These are phyloP conservation scores for Lobophora halterata DNA, from an alignment of 2,888 invertebrate species.

Conservation along the genomic window DNA sequence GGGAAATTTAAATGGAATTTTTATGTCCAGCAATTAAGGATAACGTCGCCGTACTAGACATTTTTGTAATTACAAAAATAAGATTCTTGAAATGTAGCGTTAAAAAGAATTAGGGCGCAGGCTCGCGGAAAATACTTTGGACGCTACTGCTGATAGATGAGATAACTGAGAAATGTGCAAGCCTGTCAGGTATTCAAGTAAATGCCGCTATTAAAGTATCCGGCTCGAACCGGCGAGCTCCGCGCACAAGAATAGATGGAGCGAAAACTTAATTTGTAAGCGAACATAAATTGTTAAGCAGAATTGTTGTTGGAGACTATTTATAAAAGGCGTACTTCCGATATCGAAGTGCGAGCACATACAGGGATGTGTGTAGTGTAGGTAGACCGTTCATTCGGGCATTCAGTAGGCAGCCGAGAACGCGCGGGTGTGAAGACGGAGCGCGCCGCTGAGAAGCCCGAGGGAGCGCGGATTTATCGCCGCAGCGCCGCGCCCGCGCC, in stretches of 20 bases:
- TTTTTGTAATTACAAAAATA: conserved; percentile 82
- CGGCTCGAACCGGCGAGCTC: conserved; percentile 3
- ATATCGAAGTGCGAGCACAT: conserved; percentile 18
- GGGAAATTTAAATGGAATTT: conserved; percentile 82
- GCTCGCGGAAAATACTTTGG: conserved; percentile 66
- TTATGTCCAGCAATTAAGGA: conserved; percentile 81
- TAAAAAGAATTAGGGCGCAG: conserved; percentile 77
- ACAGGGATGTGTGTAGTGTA: conserved; percentile 20
- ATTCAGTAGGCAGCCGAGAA: conserved; percentile 31
- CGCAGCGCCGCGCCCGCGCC: conserved; percentile 53
- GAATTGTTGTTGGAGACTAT: conserved; percentile 9
- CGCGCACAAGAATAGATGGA: conserved; percentile 8
- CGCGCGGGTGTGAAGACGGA: conserved; percentile 70
- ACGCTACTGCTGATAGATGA: conserved; percentile 61
- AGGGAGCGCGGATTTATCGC: conserved; percentile 77
- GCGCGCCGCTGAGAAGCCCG: conserved; percentile 70
- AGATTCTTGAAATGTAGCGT: conserved; percentile 81
- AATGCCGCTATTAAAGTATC: conserved; percentile 30
- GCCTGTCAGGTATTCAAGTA: conserved; percentile 45
- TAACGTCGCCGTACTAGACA: conserved; percentile 79
- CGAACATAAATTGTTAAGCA: conserved; percentile 9
- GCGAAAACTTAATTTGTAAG: conserved; percentile 13
- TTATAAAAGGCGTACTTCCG: conserved; percentile 15
- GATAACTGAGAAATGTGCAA: conserved; percentile 56
- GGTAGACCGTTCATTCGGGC: conserved; percentile 22